phyloP scores from a whole-genome alignment of 2,797 vertebrate species.

The Threskiornis aethiopicus region DNA sequence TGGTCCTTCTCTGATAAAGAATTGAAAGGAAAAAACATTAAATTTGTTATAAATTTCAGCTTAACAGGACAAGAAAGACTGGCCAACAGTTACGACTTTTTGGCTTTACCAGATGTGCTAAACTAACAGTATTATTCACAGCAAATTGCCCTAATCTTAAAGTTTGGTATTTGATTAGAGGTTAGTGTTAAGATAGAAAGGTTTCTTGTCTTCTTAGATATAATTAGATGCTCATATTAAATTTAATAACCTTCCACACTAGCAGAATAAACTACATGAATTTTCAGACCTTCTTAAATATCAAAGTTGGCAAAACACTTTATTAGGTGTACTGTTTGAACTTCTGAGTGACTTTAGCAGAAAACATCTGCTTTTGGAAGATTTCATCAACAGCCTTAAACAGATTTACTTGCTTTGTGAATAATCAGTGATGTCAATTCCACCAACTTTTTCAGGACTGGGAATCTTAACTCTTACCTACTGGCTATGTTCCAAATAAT shows the following conservation, averaged over 20 bases:
- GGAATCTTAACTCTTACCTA: not conserved
- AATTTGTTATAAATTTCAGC: not conserved
- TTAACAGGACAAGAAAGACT: not conserved
- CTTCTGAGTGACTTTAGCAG: not conserved
- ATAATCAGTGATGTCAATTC: not conserved
- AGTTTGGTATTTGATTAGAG: not conserved
- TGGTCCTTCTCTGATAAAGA: not conserved
- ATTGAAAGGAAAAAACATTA: not conserved
- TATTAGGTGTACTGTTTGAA: not conserved
- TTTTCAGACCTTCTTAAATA: not conserved
- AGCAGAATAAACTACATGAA: not conserved
- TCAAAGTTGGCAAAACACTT: not conserved
- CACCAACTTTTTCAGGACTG: not conserved
- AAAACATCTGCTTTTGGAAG: not conserved
- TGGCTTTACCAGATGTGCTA: not conserved
- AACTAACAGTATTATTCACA: not conserved
- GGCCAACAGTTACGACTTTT: not conserved
- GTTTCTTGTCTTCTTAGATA: not conserved
- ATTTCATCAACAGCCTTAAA: not conserved
- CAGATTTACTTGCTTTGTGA: not conserved
- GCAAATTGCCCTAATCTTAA: not conserved
- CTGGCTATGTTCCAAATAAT: not conserved
- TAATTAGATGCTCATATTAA: not conserved
- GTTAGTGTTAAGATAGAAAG: not conserved
- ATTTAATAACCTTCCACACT: not conserved